A percentile compares a stretch with the other conserved stretches of the same genome.
These are phyloP conservation scores for Drosophila mercatorum DNA, from an alignment of 2,888 invertebrate genomes.

Conservation along the genomic window DNA sequence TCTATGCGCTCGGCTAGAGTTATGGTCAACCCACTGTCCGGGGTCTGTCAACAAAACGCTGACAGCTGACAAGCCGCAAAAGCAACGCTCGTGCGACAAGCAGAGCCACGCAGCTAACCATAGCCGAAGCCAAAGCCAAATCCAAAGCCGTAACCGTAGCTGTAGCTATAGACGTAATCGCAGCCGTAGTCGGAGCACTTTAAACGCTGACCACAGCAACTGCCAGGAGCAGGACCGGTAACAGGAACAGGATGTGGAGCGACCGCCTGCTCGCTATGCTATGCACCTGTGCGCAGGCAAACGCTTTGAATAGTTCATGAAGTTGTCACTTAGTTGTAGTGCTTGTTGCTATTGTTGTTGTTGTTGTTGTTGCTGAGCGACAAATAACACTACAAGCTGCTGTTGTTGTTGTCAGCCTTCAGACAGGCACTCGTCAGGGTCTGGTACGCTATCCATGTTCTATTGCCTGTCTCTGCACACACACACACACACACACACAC, in stretches of 20 bases:
- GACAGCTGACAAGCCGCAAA: constrained; percentile 75
- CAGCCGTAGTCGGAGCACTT: constrained; percentile 49
- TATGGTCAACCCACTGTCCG: constrained; percentile 51
- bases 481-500: not conserved
- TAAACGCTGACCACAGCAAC: constrained; percentile 58
- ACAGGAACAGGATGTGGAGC: constrained; percentile 17
- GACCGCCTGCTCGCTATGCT: constrained; percentile 6
- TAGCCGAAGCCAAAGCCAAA: constrained; percentile 7
- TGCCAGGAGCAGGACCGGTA: constrained; percentile 8
- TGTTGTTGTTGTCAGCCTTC: constrained; percentile 21
- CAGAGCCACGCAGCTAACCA: constrained; percentile 16
- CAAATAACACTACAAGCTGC: constrained; percentile 49
- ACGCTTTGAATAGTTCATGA: constrained; percentile 76
- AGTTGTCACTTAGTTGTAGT: constrained; percentile 75
- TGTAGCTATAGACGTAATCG: constrained; percentile 17
- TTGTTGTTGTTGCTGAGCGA: constrained; percentile 23
- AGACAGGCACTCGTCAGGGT: constrained; percentile 37
- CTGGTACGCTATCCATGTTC: constrained; percentile 14
- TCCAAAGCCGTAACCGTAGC: constrained; percentile 16
- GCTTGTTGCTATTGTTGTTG: constrained; percentile 13
- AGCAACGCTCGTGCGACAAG: constrained; percentile 27
- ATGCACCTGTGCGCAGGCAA: constrained; percentile 15
- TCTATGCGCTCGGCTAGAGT: not conserved
- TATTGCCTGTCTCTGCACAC: constrained; percentile 5
- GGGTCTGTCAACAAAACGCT: constrained; percentile 67